phyloP scores from a whole-genome alignment of 1,140 invertebrate genomes.

The Probaryconus sp. region DNA sequence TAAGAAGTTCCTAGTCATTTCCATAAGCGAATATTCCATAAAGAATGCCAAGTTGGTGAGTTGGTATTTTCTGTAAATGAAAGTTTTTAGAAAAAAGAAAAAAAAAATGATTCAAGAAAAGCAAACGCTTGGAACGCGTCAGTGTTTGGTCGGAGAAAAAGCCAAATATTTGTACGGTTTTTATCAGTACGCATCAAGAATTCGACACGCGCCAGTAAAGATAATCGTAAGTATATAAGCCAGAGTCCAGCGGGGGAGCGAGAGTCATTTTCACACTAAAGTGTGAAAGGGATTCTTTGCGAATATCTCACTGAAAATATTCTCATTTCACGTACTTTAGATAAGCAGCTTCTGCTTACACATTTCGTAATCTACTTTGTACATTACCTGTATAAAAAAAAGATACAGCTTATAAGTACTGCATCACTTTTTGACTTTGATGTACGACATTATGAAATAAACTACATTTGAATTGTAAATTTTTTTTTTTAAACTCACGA shows the following conservation, averaged over 20 bases:
- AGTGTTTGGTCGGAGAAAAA: conserved; percentile 25
- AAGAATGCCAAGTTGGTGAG: too few species aligned
- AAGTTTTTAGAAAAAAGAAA: background rate
- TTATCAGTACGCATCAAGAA: conserved; percentile 41
- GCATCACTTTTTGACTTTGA: conserved; percentile 40
- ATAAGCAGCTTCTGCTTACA: conserved; percentile 42
- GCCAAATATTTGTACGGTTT: conserved; percentile 41
- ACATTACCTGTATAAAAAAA: conserved; percentile 22
- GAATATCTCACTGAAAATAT: conserved; percentile 40
- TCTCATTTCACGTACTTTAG: conserved; percentile 43
- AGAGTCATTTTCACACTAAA: conserved; percentile 16
- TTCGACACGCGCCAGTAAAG: conserved; percentile 42
- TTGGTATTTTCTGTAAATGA: background rate
- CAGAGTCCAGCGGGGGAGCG: background rate
- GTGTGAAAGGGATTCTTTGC: conserved; percentile 42
- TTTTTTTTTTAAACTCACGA: conserved; percentile 9
- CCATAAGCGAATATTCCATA: too few species aligned
- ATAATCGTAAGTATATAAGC: conserved; percentile 32
- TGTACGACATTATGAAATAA: conserved; percentile 14
- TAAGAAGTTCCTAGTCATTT: too few species aligned
- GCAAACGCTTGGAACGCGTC: conserved; percentile 23
- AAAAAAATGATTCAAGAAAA: conserved; percentile 13
- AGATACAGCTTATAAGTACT: conserved; percentile 10
- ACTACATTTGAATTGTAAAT: conserved; percentile 38
- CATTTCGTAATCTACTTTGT: conserved; percentile 29